Base-by-base conservation (phyloP, 1,140 invertebrate species). In the Trachymyrmex septentrionalis region DNA sequence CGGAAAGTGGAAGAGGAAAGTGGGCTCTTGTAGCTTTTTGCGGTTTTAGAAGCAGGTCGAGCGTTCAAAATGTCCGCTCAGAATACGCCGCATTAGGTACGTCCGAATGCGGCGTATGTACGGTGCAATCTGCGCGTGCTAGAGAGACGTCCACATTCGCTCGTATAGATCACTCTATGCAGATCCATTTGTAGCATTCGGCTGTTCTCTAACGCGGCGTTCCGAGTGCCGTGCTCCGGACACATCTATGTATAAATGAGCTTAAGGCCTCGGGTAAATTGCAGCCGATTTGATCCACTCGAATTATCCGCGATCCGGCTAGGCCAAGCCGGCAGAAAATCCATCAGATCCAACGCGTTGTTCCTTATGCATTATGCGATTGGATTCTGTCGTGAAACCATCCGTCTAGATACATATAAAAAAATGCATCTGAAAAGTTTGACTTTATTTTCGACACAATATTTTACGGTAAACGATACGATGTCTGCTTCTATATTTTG, bases 131-230 rank as follows among this genome's bases (percentile, higher is more conserved):
- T 61, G 67, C 80, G 67, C 80, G 53, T 30, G 53, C 55, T 75
- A 57, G 24, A 73, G 80, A 63, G 27, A 75, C 38, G 38, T 75
- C 38, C 38, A 34, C 44, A 50, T 80, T 64, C 48, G 53, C 53
- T 82, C 80, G 24, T 75, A 61, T 30, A 34, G 55, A 75, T 84
- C 80, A 55, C 67, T 73, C 67, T 48, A n/a, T 61, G 69, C 67
- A 19, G 80, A 84, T 84, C 80, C 80, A 84, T 84, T 82, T 82
- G 80, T 75, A 84, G 80, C 80, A 84, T 84, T 84, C 69, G 69
- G 57, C 14, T 19, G 69, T 75, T 75, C 67, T 50, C 80, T 73
- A 73, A 61, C 80, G 69, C 24, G 67, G 7, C 55, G 38, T 73
- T 71, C 78, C 63, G 48, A 55, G 30, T 50, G 61, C 50, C 53